A percentile compares a stretch with the other conserved stretches of the same genome.
These are phyloP conservation scores for Periparus ater DNA, from an alignment of 2,797 vertebrate genomes.

Conservation along the genomic window DNA sequence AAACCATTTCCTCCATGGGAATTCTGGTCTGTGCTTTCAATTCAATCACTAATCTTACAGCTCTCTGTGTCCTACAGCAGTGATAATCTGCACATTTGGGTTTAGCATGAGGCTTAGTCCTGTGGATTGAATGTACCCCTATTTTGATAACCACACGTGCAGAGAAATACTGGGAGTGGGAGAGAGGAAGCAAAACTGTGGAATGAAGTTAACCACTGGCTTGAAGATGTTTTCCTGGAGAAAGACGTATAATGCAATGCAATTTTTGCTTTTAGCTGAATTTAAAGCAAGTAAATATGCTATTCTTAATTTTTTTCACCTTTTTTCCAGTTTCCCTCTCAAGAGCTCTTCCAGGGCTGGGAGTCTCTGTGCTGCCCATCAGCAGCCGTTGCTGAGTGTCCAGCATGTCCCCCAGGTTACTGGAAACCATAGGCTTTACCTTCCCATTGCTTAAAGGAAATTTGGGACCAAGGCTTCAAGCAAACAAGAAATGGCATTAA, in stretches of 20 bases:
- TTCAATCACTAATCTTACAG: background rate
- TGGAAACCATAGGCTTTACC: background rate
- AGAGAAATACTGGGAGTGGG: background rate
- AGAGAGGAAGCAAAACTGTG: background rate
- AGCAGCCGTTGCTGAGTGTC: background rate
- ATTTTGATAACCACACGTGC: background rate
- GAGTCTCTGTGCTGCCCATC: background rate
- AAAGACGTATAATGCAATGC: background rate
- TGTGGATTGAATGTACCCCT: background rate
- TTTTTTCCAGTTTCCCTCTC: background rate
- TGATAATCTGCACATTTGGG: background rate
- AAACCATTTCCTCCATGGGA: background rate
- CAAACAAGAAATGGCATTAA: constrained; percentile 30
- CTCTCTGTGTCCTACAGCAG: background rate
- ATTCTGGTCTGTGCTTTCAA: background rate
- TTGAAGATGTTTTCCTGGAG: background rate
- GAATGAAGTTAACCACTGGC: background rate
- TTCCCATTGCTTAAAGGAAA: background rate
- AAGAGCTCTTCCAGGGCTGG: background rate
- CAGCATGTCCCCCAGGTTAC: background rate
- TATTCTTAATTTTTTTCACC: background rate
- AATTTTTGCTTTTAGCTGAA: background rate
- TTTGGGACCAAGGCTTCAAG: background rate
- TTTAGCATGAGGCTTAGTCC: background rate
- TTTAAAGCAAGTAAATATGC: background rate